Percentiles rank a stretch among this genome's conserved stretches.
Conservation (phyloP, 2,113 vertebrate species). For the Platysteira castanea region DNA sequence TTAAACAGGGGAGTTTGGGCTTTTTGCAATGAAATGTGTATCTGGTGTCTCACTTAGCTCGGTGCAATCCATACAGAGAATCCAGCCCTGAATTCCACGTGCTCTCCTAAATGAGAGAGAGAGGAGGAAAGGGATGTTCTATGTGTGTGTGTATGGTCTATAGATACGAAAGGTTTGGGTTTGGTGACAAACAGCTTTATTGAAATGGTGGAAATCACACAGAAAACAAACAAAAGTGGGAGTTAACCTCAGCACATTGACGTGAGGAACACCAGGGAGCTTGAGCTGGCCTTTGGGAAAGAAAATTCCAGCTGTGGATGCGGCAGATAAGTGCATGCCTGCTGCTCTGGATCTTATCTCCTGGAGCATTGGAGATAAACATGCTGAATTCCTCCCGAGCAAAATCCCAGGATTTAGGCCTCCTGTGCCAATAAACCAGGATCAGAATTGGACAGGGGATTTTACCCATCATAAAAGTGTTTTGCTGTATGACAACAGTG, state of each 20-base stretch:
- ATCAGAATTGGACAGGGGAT: neutral
- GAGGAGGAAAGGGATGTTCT: neutral
- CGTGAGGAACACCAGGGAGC: neutral
- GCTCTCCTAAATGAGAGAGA: neutral
- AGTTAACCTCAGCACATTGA: neutral
- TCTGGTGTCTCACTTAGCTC: neutral
- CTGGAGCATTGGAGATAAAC: neutral
- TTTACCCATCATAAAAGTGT: neutral
- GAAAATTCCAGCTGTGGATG: neutral
- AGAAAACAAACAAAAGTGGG: neutral
- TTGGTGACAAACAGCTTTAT: neutral
- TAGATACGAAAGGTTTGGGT: neutral
- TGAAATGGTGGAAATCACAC: neutral
- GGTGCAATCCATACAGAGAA: neutral
- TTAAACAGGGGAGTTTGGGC: neutral
- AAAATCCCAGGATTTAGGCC: neutral
- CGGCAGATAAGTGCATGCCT: neutral
- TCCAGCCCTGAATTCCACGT: neutral
- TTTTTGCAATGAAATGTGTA: neutral
- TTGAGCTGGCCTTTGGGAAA: neutral
- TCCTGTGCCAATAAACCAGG: neutral
- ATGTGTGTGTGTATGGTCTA: rapidly evolving
- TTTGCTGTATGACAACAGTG: neutral
- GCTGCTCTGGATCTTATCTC: neutral
- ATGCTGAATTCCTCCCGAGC: neutral